Conservation (phyloP, 2,113 vertebrate species). For the Procapra przewalskii region DNA sequence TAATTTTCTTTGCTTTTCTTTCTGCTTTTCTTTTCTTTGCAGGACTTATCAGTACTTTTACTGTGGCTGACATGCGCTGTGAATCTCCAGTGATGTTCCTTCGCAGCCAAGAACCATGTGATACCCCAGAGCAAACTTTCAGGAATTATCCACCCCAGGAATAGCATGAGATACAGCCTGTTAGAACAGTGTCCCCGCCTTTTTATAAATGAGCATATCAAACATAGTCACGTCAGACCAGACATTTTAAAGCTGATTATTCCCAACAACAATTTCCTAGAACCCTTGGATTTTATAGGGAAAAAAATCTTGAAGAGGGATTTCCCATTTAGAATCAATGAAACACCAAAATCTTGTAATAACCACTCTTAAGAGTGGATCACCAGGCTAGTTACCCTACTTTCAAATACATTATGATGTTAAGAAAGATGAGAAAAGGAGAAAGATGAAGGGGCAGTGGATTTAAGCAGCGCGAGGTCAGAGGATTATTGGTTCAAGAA, state of each 20-base stretch:
- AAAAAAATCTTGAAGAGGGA: background rate
- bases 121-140: background rate
- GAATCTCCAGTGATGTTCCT: background rate
- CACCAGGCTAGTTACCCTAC: background rate
- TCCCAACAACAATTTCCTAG: background rate
- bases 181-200: background rate
- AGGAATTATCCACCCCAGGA: background rate
- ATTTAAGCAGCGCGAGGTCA: background rate
- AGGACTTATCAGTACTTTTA: background rate
- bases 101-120: background rate
- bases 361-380: background rate
- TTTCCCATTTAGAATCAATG: background rate
- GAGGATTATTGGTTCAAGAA: background rate
- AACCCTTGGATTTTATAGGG: background rate
- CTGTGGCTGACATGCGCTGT: too few relatives aligned
- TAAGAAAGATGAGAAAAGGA: background rate
- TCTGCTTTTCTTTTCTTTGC: background rate
- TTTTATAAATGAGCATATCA: background rate
- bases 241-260: background rate
- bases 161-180: background rate
- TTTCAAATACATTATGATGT: background rate
- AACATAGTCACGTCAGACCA: background rate
- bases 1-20: background rate
- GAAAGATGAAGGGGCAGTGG: background rate
- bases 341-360: background rate